These are phyloP conservation scores for Myotis davidii DNA, from an alignment of 2,113 vertebrate genomes.

Conservation along the genomic window DNA sequence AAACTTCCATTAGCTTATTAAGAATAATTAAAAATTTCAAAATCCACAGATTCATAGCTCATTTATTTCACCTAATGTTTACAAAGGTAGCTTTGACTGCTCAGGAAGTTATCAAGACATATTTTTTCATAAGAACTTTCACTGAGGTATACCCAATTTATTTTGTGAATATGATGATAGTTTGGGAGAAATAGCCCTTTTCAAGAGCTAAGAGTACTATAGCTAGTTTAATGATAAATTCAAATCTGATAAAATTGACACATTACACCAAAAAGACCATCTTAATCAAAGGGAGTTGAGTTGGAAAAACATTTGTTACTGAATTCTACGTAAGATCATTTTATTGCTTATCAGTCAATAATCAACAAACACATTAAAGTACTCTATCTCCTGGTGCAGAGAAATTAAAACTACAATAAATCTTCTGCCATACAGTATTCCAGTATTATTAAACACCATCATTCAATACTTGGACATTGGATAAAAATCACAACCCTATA, in stretches of 20 bases:
- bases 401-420: conserved; percentile 69
- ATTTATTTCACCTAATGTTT: background rate
- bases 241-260: conserved; percentile 73
- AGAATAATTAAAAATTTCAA: conserved; percentile 15
- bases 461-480: conserved; percentile 23
- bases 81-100: background rate
- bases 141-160: background rate
- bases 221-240: conserved; percentile 65
- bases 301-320: conserved; percentile 46
- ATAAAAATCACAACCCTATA: conserved; percentile 35
- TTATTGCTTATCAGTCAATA: conserved; percentile 70
- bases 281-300: conserved; percentile 67
- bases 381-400: conserved; percentile 29
- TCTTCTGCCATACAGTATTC: conserved; percentile 48
- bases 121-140: background rate
- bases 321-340: conserved; percentile 32
- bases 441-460: conserved; percentile 59
- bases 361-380: conserved; percentile 63
- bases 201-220: background rate
- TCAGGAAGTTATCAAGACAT: background rate
- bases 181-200: conserved; percentile 53
- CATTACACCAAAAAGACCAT: conserved; percentile 51
- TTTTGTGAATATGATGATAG: conserved; percentile 22
- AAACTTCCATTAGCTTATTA: background rate
- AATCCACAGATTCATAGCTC: background rate